Evolutionary conservation across 1,140 invertebrate genomes (phyloP), one percentile per base, ranked within the genome.

Genomic region (Drosophila navojoa): DNA sequence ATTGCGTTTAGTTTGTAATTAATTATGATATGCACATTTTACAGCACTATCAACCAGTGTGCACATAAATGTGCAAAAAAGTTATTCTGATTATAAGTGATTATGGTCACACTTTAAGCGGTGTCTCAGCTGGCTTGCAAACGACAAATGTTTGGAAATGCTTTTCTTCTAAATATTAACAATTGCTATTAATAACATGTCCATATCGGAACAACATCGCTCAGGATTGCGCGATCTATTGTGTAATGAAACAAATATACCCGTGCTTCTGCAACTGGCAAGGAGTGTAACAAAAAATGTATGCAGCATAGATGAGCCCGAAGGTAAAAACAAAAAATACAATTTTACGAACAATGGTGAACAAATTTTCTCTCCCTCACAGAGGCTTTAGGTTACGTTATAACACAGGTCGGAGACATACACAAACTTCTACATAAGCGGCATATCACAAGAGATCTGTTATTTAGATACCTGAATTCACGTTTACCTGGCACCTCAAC

Each of bases 301-400:
- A 10, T 77, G 67, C 60, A 72, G 40, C 6, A 73, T 71, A 7
- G 52, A 77, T 7, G 66, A 75, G 7, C 44, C 79, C 3, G 71
- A 79, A 45, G 85, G 90, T 90, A 44, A 38, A 25, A 42, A 32
- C 2, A 38, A 38, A 38, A 38, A 22, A 19, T 2, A 13, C 10
- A 38, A 42, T 6, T 2, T 10, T 19, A 5, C 13, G 11, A 58
- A 57, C 4, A 62, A 19, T 13, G n/a, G 40, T 5, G 42, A 15
- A 1, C 5, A 22, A 22, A 35, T 13, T 13, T 0, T 16, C 1
- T 10, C 22, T 55, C 78, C 92, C 27, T 29, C 5, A 29, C 76
- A 94, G 93, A 93, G 35, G 93, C 93, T 3, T 76, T 93, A 5
- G 75, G 92, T 42, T 90, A 85, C 11, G 90, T 94, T 11, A 75